These are phyloP conservation scores for Andrena trimmerana DNA, from an alignment of 2,888 invertebrate species.

Conservation along the genomic window DNA sequence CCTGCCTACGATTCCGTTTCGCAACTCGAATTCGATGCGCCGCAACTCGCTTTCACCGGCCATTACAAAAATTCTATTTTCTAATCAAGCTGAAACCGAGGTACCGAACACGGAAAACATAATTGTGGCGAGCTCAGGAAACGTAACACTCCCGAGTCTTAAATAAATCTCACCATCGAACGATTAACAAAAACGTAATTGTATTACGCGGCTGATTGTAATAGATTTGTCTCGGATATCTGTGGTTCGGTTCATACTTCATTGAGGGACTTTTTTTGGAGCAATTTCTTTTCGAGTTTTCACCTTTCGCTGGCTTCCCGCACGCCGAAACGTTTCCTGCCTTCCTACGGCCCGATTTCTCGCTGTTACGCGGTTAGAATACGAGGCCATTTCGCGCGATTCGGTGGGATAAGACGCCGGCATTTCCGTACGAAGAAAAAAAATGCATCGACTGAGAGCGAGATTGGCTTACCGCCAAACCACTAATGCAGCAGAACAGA, in stretches of 20 bases:
- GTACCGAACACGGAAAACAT: neutral
- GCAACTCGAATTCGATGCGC: constrained; percentile 28
- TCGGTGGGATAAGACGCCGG: constrained; percentile 19
- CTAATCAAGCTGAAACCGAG: neutral
- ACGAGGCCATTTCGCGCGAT: constrained; percentile 45
- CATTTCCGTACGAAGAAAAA: constrained; percentile 3
- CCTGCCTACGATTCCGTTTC: constrained; percentile 6
- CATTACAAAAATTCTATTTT: neutral
- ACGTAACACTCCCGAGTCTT: neutral
- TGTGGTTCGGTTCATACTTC: constrained; percentile 25
- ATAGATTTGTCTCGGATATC: neutral
- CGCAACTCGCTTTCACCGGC: constrained; percentile 48
- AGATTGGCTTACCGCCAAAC: constrained; percentile 22
- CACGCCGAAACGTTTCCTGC: constrained; percentile 39
- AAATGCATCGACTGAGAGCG: constrained; percentile 6
- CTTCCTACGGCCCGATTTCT: constrained; percentile 55
- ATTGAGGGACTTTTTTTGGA: neutral
- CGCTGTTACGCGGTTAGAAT: constrained; percentile 60
- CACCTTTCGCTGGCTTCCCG: constrained; percentile 57
- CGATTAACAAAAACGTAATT: neutral
- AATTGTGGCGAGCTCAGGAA: neutral
- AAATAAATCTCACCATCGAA: neutral
- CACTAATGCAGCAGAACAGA: constrained; percentile 18
- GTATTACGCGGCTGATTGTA: neutral
- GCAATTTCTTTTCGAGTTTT: constrained; percentile 50